Evolutionary conservation across 1,140 invertebrate species (phyloP), one percentile per base, ranked within the genome.

Genomic region (Drosophila paulistorum): DNA sequence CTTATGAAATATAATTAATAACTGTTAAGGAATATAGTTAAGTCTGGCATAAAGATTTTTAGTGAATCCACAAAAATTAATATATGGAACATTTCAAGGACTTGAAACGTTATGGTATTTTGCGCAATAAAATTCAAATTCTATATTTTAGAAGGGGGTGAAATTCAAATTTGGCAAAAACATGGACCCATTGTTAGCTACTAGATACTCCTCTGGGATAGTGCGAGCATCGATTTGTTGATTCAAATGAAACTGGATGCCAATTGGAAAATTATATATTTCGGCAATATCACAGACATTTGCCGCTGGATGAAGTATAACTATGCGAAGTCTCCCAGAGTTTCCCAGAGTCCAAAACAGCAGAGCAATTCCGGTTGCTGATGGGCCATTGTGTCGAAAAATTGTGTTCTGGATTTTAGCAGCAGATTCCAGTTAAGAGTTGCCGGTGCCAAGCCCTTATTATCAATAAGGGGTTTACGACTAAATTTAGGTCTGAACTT

Each of bases 251-350:
- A 48, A 1, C 45, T 84, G 13, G 39, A 68, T 14, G 70, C 51
- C 7, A 59, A 41, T 2, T 84, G 66, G 73, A 42, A 35, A 17
- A 57, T 79, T 7, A 33, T 75, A 3, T 79, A 69, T 39, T 48
- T 65, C 58, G 20, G 33, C 41, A 71, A 72, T 7, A 64, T 33
- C 9, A 63, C 11, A 0, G 59, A 68, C 4, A 77, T 62, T 20
- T 82, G 80, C 17, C 37, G 23, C 1, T 83, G 80, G 71, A 48
- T 42, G 1, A 55, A 72, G 7, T 60, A 65, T 35, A 83, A 83
- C 33, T 79, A 70, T 30, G 81, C 76, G 14, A 61, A 35, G 13
- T 33, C 63, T 6, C 51, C 60, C n/a, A 33, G 69, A 13, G 48
- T 35, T 79, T 83, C 30, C 54, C 9, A 2, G 55, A 84, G 4